Conservation (phyloP, 2,797 vertebrate species). For the Triplophysa yarkandensis region DNA sequence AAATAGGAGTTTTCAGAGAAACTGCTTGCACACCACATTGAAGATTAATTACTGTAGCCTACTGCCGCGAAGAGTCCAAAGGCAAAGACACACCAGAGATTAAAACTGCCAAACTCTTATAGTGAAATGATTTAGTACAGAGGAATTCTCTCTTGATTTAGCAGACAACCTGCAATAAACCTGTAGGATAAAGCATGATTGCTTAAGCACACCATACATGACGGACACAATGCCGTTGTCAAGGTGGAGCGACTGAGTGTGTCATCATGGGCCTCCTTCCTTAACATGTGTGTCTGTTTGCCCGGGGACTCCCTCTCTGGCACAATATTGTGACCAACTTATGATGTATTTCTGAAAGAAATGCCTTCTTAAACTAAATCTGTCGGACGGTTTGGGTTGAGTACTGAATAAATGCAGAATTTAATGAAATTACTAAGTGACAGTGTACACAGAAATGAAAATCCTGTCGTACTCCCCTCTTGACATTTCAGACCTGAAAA, state of each 20-base stretch:
- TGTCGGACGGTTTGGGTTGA: too few relatives aligned
- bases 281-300: too few relatives aligned
- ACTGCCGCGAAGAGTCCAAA: conserved; percentile 69
- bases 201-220: conserved; percentile 62
- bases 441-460: too few relatives aligned
- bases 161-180: conserved; percentile 60
- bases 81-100: conserved; percentile 75
- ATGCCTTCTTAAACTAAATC: too few relatives aligned
- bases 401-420: too few relatives aligned
- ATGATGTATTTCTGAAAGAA: too few relatives aligned
- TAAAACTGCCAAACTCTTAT: conserved; percentile 75
- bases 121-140: conserved; percentile 76
- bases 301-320: too few relatives aligned
- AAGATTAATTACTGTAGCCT: conserved; percentile 82
- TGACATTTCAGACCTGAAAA: too few relatives aligned
- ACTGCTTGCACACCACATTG: conserved; percentile 75
- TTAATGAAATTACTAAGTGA: too few relatives aligned
- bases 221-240: conserved; percentile 31
- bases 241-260: not conserved
- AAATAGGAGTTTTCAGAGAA: conserved; percentile 82
- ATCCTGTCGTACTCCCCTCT: too few relatives aligned
- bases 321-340: too few relatives aligned
- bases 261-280: not conserved
- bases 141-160: conserved; percentile 65
- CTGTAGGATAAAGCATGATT: conserved; percentile 67